Percentiles rank a stretch among this genome's conserved stretches.
Conservation (phyloP, 2,113 vertebrate species). For the Archocentrus centrarchus region DNA sequence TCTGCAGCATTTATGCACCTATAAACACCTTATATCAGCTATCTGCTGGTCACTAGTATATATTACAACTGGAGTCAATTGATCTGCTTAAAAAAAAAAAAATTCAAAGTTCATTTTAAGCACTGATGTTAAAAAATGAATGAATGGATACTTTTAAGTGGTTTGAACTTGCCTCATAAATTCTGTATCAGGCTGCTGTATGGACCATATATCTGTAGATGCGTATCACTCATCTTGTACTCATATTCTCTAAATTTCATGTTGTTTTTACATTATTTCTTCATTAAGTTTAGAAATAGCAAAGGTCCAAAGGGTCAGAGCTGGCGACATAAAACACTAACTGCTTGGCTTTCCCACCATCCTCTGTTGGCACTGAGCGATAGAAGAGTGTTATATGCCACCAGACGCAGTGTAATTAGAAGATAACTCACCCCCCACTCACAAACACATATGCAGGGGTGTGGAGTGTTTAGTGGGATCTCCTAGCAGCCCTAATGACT, state of each 20-base stretch:
- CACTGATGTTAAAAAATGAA: too few species aligned
- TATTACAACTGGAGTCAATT: too few species aligned
- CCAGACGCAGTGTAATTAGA: slow-evolving; percentile 30
- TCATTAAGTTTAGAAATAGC: neutral
- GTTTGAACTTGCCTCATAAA: too few species aligned
- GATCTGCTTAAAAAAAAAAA: too few species aligned
- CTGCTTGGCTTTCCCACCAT: slow-evolving; percentile 56
- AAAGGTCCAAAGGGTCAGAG: neutral
- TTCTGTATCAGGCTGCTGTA: too few species aligned
- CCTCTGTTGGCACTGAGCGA: slow-evolving; percentile 21
- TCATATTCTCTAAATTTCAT: neutral
- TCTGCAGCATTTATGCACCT: too few species aligned
- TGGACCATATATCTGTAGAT: too few species aligned
- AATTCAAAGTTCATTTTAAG: too few species aligned
- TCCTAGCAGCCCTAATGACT: slow-evolving; percentile 72
- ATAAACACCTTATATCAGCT: neutral
- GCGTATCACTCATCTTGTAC: neutral
- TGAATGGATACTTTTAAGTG: too few species aligned
- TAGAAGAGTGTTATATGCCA: slow-evolving; percentile 12
- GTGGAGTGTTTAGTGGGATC: slow-evolving; percentile 37
- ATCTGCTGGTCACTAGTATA: too few species aligned
- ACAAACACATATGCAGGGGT: slow-evolving; percentile 21
- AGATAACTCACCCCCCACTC: slow-evolving; percentile 49
- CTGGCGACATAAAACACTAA: neutral
- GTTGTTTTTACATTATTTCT: neutral